phyloP scores from a whole-genome alignment of 2,888 invertebrate species.

The Eledone cirrhosa region DNA sequence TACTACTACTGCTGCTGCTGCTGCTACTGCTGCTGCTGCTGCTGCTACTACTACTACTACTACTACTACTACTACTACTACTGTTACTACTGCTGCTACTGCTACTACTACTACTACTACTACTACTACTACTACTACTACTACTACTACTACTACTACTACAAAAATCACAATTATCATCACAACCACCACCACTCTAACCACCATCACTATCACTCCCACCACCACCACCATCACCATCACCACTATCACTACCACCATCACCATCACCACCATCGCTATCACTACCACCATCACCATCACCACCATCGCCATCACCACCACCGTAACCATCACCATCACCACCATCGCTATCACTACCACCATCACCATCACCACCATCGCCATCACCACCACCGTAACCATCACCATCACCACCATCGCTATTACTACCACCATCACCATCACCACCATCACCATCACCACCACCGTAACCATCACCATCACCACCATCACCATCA shows the following conservation, averaged over 20 bases:
- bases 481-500: constrained; percentile 20
- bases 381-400: not conserved
- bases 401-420: constrained; percentile 5
- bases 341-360: constrained; percentile 28
- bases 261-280: constrained; percentile 33
- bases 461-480: constrained; percentile 18
- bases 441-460: constrained; percentile 1
- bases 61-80: not conserved
- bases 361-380: not conserved
- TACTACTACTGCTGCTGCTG: too few relatives aligned
- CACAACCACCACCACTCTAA: too few relatives aligned
- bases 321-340: constrained; percentile 13
- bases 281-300: constrained; percentile 29
- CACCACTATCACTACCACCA: constrained; percentile 37
- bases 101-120: too few relatives aligned
- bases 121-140: constrained; percentile 36
- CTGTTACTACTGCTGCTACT: too few relatives aligned
- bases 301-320: not conserved
- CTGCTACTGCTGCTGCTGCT: not conserved
- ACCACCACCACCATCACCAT: constrained; percentile 34
- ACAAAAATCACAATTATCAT: too few relatives aligned
- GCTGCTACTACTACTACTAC: constrained; percentile 21
- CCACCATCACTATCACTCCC: too few relatives aligned
- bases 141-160: too few relatives aligned
- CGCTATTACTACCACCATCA: constrained; percentile 16